These are phyloP conservation scores for Lytechinus pictus DNA, from an alignment of 35 echinoderm and acorn worm species.

Conservation along the genomic window DNA sequence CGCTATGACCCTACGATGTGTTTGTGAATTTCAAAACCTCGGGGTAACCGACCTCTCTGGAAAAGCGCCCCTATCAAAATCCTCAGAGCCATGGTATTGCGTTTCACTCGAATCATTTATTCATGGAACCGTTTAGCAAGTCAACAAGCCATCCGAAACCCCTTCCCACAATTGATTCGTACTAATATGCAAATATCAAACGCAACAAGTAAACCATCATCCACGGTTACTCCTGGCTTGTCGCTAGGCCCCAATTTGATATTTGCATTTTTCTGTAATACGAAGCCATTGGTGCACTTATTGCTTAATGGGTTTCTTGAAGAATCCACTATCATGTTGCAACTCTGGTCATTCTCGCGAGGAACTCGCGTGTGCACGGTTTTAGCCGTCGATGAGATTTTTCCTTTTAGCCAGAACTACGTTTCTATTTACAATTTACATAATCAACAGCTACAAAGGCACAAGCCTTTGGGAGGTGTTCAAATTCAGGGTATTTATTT, in stretches of 20 bases:
- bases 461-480: neutral
- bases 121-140: neutral
- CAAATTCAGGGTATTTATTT: too few species aligned
- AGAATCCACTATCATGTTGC: neutral
- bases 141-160: neutral
- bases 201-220: neutral
- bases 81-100: neutral
- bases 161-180: neutral
- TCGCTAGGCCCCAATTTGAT: neutral
- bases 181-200: slow-evolving; percentile 20
- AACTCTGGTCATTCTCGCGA: neutral
- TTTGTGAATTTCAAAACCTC: neutral
- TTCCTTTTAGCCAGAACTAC: neutral
- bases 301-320: neutral
- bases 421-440: neutral
- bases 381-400: neutral
- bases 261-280: neutral
- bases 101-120: neutral
- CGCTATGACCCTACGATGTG: too few species aligned
- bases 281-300: neutral
- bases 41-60: neutral
- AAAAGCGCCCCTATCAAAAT: neutral
- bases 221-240: neutral
- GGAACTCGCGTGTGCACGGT: neutral
- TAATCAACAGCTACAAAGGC: neutral